These are phyloP conservation scores for Amphipoea oculea DNA, from an alignment of 2,888 invertebrate genomes.

Conservation along the genomic window DNA sequence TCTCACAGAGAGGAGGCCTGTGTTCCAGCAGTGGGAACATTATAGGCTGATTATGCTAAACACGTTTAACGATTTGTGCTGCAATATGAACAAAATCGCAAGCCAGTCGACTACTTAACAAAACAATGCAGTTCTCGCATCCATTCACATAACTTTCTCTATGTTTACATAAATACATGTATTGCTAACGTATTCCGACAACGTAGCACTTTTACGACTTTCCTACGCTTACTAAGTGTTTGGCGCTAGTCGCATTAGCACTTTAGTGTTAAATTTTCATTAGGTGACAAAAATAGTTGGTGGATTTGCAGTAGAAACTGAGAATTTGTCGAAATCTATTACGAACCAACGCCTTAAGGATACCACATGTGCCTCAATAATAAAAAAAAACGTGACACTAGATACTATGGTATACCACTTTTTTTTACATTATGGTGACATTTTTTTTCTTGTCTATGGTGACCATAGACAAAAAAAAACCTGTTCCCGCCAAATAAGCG, in stretches of 20 bases:
- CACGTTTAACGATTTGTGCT: neutral
- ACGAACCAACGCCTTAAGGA: neutral
- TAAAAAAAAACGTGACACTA: neutral
- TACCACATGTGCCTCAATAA: neutral
- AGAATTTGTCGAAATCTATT: neutral
- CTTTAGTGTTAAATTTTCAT: slow-evolving; percentile 3
- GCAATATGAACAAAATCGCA: neutral
- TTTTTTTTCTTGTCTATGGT: neutral
- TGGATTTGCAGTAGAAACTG: neutral
- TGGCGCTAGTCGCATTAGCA: neutral
- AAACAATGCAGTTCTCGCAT: slow-evolving; percentile 6
- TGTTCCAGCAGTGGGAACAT: too few species aligned
- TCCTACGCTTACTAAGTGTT: slow-evolving; percentile 7
- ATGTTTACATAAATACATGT: slow-evolving; percentile 28
- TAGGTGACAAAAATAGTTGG: neutral
- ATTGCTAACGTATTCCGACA: slow-evolving; percentile 21
- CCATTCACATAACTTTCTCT: slow-evolving; percentile 40
- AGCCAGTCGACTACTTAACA: neutral
- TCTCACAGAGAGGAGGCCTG: too few species aligned
- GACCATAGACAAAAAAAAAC: neutral
- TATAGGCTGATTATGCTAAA: too few species aligned
- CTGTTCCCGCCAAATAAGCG: neutral
- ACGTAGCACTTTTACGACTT: slow-evolving; percentile 15
- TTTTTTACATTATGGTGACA: neutral
- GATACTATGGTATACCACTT: neutral